Conservation (phyloP, 2,797 vertebrate genomes). For the Crypturellus tataupa region DNA sequence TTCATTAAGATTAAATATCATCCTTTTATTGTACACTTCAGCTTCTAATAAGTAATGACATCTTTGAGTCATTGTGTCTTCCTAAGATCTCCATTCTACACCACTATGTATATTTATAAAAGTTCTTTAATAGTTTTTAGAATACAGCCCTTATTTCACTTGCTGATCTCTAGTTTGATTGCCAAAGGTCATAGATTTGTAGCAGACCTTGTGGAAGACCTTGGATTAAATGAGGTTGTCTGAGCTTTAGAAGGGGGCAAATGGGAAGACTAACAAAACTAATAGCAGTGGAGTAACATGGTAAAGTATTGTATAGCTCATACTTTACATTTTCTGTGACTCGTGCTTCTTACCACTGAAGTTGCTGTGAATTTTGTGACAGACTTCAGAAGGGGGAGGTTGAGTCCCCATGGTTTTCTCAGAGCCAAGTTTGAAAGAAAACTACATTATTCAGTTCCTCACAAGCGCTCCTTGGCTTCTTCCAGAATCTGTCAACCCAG, state of each 20-base stretch:
- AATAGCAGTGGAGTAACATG: neutral
- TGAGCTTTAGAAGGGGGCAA: neutral
- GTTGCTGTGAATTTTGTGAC: neutral
- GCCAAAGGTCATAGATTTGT: neutral
- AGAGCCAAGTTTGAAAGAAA: fast-evolving
- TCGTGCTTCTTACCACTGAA: neutral
- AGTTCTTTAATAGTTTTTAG: neutral
- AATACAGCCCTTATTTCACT: neutral
- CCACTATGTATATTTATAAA: neutral
- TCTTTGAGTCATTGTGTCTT: neutral
- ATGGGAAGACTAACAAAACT: neutral
- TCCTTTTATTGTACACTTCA: neutral
- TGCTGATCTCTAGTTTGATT: neutral
- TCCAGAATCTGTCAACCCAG: neutral
- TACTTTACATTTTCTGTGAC: neutral
- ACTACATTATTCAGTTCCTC: neutral
- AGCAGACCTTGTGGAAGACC: neutral
- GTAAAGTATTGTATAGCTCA: neutral
- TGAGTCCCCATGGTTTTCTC: neutral
- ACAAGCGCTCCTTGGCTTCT: neutral
- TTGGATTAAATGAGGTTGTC: neutral
- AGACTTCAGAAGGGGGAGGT: neutral
- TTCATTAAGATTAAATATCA: neutral
- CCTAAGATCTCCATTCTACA: neutral
- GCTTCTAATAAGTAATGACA: neutral